Conservation (phyloP, 2,888 invertebrate genomes). For the Xestia xanthographa region DNA sequence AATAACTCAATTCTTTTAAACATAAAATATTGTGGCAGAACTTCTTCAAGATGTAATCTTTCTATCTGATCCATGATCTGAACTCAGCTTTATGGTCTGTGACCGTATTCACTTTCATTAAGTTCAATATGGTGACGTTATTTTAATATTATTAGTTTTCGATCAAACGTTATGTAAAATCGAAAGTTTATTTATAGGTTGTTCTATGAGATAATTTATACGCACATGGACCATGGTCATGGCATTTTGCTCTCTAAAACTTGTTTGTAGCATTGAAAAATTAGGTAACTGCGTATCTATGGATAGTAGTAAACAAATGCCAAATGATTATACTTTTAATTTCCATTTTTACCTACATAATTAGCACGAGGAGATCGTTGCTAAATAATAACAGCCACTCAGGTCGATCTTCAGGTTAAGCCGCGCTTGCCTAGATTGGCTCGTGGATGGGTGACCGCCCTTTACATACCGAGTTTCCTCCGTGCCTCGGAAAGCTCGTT, state of each 20-base stretch:
- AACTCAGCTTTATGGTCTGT: neutral
- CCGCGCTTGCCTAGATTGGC: neutral
- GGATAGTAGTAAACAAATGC: neutral
- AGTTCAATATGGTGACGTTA: conserved; percentile 10
- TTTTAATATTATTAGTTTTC: conserved; percentile 22
- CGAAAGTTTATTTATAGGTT: conserved; percentile 43
- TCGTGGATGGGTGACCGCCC: neutral
- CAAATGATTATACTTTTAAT: neutral
- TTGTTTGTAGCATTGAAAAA: neutral
- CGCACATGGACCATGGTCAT: conserved; percentile 18
- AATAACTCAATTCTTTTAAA: neutral
- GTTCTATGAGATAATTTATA: conserved; percentile 6
- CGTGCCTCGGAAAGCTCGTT: too few species aligned
- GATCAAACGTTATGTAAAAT: conserved; percentile 40
- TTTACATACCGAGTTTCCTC: too few species aligned
- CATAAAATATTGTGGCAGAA: neutral
- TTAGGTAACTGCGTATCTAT: neutral
- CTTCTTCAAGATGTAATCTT: neutral
- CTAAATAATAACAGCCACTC: neutral
- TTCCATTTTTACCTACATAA: neutral
- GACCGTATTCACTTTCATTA: conserved; percentile 14
- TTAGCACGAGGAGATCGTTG: neutral
- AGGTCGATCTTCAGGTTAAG: neutral
- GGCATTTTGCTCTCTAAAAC: conserved; percentile 13
- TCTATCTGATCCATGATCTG: neutral